Conservation (phyloP, 2,888 invertebrate genomes). For the Monopis laevigella region DNA sequence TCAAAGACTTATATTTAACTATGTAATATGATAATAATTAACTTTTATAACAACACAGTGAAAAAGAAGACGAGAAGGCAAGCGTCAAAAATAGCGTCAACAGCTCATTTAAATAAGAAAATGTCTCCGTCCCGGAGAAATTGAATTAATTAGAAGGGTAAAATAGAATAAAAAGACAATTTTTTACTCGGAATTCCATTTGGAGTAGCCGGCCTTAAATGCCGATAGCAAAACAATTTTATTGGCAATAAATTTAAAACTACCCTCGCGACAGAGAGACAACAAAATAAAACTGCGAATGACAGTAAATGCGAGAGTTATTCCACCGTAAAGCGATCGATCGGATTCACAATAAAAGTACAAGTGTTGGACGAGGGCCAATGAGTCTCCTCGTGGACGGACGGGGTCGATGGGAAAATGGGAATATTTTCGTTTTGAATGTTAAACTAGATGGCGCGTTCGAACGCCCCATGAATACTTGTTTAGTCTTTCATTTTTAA, state of each 20-base stretch:
- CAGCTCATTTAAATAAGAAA: too few relatives aligned
- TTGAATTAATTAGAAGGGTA: too few relatives aligned
- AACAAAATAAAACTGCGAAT: slow-evolving; percentile 39
- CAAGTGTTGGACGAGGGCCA: slow-evolving; percentile 51
- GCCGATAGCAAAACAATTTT: slow-evolving; percentile 32
- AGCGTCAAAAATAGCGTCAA: too few relatives aligned
- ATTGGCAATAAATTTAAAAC: slow-evolving; percentile 43
- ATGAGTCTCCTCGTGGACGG: slow-evolving; percentile 35
- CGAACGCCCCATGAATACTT: slow-evolving; percentile 43
- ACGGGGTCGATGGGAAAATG: slow-evolving; percentile 36
- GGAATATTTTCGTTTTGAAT: slow-evolving; percentile 42
- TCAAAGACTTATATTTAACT: too few relatives aligned
- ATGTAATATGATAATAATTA: too few relatives aligned
- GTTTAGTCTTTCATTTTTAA: slow-evolving; percentile 44
- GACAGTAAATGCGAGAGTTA: slow-evolving; percentile 50
- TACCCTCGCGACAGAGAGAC: slow-evolving; percentile 40
- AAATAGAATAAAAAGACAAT: too few relatives aligned
- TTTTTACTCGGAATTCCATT: too few relatives aligned
- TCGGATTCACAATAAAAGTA: slow-evolving; percentile 47
- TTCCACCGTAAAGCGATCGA: slow-evolving; percentile 53
- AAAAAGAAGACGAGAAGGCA: too few relatives aligned
- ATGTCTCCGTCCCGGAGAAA: too few relatives aligned
- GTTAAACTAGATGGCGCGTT: slow-evolving; percentile 44
- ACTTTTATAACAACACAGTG: too few relatives aligned
- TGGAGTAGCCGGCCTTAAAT: too few relatives aligned